phyloP scores from a whole-genome alignment of 2,113 vertebrate genomes.

The Pogonocichla stellata region DNA sequence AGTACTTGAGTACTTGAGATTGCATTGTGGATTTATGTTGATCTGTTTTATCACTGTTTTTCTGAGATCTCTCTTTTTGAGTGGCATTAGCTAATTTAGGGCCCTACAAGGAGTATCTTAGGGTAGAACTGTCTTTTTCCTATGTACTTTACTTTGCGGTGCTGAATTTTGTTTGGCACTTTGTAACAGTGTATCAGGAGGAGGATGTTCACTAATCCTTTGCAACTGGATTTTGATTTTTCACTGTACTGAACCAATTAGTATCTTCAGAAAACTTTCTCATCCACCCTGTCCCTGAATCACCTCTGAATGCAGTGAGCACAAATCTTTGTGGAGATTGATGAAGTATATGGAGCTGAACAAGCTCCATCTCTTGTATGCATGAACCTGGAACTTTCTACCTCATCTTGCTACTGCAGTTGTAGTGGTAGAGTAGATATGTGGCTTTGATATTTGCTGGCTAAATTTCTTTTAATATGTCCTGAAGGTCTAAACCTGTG shows the following conservation, averaged over 20 bases:
- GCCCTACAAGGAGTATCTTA: not conserved
- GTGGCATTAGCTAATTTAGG: not conserved
- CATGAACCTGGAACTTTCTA: not conserved
- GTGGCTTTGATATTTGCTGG: not conserved
- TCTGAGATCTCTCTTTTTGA: not conserved
- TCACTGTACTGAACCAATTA: not conserved
- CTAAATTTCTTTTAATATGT: not conserved
- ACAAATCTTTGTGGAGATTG: not conserved
- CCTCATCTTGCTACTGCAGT: not conserved
- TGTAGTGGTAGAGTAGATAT: not conserved
- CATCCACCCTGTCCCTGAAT: not conserved
- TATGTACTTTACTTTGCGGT: not conserved
- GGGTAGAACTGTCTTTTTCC: not conserved
- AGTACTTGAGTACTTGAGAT: not conserved
- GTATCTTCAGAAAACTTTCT: not conserved
- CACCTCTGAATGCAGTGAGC: not conserved
- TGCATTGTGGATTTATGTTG: not conserved
- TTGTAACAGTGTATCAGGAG: not conserved
- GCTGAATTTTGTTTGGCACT: not conserved
- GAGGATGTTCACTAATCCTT: not conserved
- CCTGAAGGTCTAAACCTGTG: not conserved
- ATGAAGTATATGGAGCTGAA: not conserved
- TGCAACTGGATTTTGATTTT: not conserved
- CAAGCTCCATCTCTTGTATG: rapidly evolving
- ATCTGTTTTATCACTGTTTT: not conserved